Base-by-base conservation (phyloP, 2,797 vertebrate species). In the Sparus aurata region DNA sequence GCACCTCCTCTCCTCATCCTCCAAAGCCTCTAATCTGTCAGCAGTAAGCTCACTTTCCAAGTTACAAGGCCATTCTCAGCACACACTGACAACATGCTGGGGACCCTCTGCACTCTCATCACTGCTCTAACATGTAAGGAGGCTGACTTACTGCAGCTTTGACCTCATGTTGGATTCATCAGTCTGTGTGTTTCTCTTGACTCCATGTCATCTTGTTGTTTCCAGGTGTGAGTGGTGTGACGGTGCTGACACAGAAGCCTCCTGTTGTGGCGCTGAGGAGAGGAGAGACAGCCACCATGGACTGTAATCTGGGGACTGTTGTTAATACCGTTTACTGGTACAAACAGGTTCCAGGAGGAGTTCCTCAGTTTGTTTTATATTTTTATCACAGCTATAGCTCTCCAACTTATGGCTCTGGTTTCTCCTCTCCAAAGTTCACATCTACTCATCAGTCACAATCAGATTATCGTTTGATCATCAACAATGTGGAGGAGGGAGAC, bases 201-300 rank as follows among this genome's bases (percentile, higher is more conserved):
- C 83, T 83, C 50, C 47, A 34, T 85, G 83, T 81, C 55, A 5
- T 84, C 76, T 76, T 77, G 70, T 77, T 84, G 79, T 85, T 73
- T 79, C 54, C 86, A 92, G 90, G 85, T 89, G 88, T 88, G 73
- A 85, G 83, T 77, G 85, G 80, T 83, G 85, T 82, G 80, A 88
- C 70, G 41, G 72, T 88, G 79, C 58, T 91, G 80, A 92, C 88
- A 47, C 93, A 93, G 89, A 88, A 80, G 61, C 87, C 88, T 86
- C 57, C 85, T 82, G 86, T 86, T 84, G 55, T 84, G 75, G 16
- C 75, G 3, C 45, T 68, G 85, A 84, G 3, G 57, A 85, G 13
- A 89, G 89, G 87, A 85, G 54, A 90, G 67, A 90, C 69, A 25
- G 85, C 30, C 77, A 72, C 59, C 79, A 82, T 94, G 82, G 72